Evolutionary conservation across 2,113 vertebrate genomes (phyloP).

Genomic region (Periophthalmus modestus): DNA sequence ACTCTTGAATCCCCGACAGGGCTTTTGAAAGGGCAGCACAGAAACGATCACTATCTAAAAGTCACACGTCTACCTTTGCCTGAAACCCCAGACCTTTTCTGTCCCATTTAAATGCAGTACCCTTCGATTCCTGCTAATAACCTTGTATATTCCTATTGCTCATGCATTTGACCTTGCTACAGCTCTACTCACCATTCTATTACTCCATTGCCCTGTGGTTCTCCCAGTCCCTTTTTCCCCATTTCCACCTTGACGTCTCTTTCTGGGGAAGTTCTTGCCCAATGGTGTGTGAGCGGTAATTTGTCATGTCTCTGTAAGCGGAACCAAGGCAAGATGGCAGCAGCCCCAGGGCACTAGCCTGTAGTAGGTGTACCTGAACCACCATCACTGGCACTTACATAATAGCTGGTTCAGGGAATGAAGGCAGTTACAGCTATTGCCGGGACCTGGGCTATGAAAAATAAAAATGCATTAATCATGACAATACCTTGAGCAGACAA

Average conservation of each 20-base stretch:
- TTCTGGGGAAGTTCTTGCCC: slow-evolving; percentile 51
- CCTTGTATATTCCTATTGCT: slow-evolving; percentile 32
- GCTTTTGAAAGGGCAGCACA: slow-evolving; percentile 34
- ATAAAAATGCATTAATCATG: slow-evolving; percentile 73
- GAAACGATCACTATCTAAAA: slow-evolving; percentile 32
- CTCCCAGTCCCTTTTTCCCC: slow-evolving; percentile 29
- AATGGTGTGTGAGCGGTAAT: slow-evolving; percentile 64
- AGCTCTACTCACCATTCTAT: slow-evolving; percentile 39
- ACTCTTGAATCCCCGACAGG: neutral
- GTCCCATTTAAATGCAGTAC: slow-evolving; percentile 27
- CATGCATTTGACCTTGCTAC: slow-evolving; percentile 56
- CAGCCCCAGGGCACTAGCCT: slow-evolving; percentile 47
- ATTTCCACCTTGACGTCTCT: slow-evolving; percentile 44
- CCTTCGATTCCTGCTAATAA: slow-evolving; percentile 22
- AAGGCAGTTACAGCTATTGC: slow-evolving; percentile 38
- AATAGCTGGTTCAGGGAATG: slow-evolving; percentile 59
- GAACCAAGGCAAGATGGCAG: slow-evolving; percentile 67
- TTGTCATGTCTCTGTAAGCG: slow-evolving; percentile 72
- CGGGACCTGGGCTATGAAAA: slow-evolving; percentile 38
- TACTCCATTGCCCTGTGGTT: slow-evolving; percentile 40
- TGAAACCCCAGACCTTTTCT: slow-evolving; percentile 27
- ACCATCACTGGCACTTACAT: slow-evolving; percentile 60
- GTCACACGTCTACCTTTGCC: slow-evolving; percentile 26
- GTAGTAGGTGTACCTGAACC: slow-evolving; percentile 59
- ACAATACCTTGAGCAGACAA: slow-evolving; percentile 71